Conservation (phyloP, 1,140 invertebrate species). For the Habropoda laboriosa region DNA sequence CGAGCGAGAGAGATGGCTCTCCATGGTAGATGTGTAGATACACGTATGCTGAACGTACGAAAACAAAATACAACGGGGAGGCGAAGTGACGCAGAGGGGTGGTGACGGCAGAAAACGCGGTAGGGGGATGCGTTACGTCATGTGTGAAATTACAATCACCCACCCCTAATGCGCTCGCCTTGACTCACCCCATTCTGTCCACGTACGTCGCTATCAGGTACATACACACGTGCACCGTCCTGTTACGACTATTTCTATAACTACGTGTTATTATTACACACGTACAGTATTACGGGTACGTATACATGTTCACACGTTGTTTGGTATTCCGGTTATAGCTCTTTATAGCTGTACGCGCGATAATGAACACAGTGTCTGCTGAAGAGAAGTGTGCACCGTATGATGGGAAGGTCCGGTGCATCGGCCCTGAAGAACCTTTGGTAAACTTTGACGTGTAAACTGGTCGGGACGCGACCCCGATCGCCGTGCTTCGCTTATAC, state of each 20-base stretch:
- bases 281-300: too few relatives aligned
- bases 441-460: slow-evolving; percentile 66
- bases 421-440: slow-evolving; percentile 57
- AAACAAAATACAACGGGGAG: slow-evolving; percentile 46
- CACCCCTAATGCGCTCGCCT: slow-evolving; percentile 68
- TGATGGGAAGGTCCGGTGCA: slow-evolving; percentile 31
- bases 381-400: slow-evolving; percentile 16
- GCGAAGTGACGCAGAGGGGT: slow-evolving; percentile 37
- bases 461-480: slow-evolving; percentile 30
- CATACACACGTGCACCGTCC: background rate
- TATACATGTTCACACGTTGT: background rate
- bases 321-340: slow-evolving; percentile 11
- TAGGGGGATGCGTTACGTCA: slow-evolving; percentile 64
- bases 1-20: slow-evolving; percentile 12
- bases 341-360: slow-evolving; percentile 16
- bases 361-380: slow-evolving; percentile 36
- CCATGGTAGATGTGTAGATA: slow-evolving; percentile 7
- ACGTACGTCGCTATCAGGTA: background rate
- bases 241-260: slow-evolving; percentile 42
- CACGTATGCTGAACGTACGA: slow-evolving; percentile 40
- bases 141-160: slow-evolving; percentile 77
- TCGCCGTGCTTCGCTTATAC: slow-evolving; percentile 48
- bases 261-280: slow-evolving; percentile 25
- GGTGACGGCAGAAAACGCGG: slow-evolving; percentile 36
- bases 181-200: slow-evolving; percentile 50